Base-by-base conservation (phyloP, 2,113 vertebrate genomes). In the Tragelaphus buxtoni region DNA sequence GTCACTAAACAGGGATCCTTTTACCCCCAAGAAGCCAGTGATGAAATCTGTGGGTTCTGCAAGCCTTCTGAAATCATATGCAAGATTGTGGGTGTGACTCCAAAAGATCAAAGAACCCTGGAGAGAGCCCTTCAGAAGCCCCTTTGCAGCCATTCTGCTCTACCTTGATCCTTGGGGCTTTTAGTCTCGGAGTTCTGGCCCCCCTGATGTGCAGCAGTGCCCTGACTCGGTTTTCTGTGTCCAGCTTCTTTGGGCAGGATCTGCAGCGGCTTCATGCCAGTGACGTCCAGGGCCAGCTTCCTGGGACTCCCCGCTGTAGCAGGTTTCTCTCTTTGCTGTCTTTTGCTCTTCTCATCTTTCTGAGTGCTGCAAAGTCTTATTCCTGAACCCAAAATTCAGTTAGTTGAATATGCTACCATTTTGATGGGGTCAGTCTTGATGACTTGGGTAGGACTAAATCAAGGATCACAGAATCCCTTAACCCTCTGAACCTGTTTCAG, bases 321-420 rank as follows among this genome's bases (percentile, higher is more conserved):
- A 30, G 14, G 60, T 87, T 88, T n/a, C 65, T 26, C 90, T 80
- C 32, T 74, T 61, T 65, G 90, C 56, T 79, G 14, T 55, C 93
- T 92, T 42, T 95, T 88, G 69, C 51, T 35, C 56, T 87, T 96
- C 42, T 90, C 49, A 47, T 96, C 94, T 96, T 97, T 79, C 92
- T 88, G 61, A 42, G 47, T 92, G 90, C 77, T 96, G 61, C 90
- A 95, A 81, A 53, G 13, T 95, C 97, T 98, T 98, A 85, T 96
- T 98, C 96, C 98, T 98, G 92, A 90, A 97, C 11, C 94, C 88
- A 93, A 82, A 96, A 97, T 74, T 90, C 92, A 87, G 8, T 90
- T 69, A 47, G 88, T 87, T 93, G 49, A 90, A 51, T 35, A 35
- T 93, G 72, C 55, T 51, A 80, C 51, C 17, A 8, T 93, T 87